Evolutionary conservation across 2,113 vertebrate species (phyloP), one percentile per base, ranked within the genome.

Genomic region (Syngnathus scovelli): DNA sequence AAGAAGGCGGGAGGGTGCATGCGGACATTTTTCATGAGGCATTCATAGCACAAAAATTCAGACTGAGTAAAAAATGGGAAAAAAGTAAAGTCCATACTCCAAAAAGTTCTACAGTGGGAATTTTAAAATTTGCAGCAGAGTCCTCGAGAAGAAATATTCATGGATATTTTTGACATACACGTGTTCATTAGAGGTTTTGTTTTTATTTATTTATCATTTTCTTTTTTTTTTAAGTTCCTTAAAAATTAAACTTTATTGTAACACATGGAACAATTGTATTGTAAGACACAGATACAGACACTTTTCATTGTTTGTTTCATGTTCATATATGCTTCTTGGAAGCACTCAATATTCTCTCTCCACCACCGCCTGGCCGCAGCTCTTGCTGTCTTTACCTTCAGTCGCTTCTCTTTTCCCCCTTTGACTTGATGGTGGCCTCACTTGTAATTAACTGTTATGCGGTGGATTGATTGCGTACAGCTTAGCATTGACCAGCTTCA

Each of bases 371-470:
- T 64, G 19, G 38, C 70, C 69, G 61, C 74, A 61, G 62, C 74
- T 83, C 81, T 79, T 75, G 58, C 68, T 85, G 68, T 70, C 77
- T 68, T 69, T 66, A 49, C 78, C 79, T 82, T 78, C 75, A 79
- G 78, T 61, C 64, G 55, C 21, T 72, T 72, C 74, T 74, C 69
- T 74, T 74, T 72, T 73, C 65, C 56, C 43, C 67, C 77, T 72
- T 76, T 77, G 73, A 76, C 79, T 86, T 72, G 83, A 89, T 87
- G 82, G 79, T 85, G 77, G 83, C 80, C 85, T 86, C 74, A 82
- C 86, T 89, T 90, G 89, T 92, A 91, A 92, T 92, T 90, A 91
- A 91, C 90, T 91, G 88, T 92, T 91, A 90, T 92, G 88, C 81
- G 78, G 80, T 75, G 84, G 86, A 92, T 92, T 92, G 90, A 92